These are phyloP conservation scores for Amblyjoppa proteus DNA, from an alignment of 2,888 invertebrate genomes.

Conservation along the genomic window DNA sequence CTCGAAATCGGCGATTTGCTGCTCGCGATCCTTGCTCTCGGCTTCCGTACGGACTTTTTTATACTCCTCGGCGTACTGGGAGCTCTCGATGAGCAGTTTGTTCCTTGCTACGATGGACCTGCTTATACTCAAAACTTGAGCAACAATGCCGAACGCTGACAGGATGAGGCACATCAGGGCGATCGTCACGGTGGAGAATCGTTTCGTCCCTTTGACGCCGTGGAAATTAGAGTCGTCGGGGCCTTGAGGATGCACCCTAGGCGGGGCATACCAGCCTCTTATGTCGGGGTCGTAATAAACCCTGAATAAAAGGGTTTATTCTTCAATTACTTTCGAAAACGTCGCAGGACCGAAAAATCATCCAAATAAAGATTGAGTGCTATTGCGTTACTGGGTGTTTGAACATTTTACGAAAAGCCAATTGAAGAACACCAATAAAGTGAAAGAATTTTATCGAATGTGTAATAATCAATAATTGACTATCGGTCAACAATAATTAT, in stretches of 20 bases:
- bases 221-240: constrained; percentile 86
- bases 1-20: constrained; percentile 45
- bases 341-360: neutral
- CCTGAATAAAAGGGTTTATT: constrained; percentile 34
- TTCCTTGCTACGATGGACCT: constrained; percentile 86
- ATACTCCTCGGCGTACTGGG: constrained; percentile 85
- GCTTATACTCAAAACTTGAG: constrained; percentile 88
- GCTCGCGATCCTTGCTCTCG: constrained; percentile 77
- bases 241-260: neutral
- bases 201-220: constrained; percentile 87
- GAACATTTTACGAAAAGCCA: neutral
- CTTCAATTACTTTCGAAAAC: neutral
- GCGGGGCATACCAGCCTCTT: neutral
- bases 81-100: constrained; percentile 85
- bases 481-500: neutral
- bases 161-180: constrained; percentile 87
- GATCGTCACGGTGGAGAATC: constrained; percentile 88
- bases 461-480: neutral
- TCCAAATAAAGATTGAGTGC: neutral
- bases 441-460: neutral
- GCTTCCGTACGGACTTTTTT: constrained; percentile 86
- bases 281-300: constrained; percentile 41
- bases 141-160: constrained; percentile 86
- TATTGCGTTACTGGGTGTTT: neutral
- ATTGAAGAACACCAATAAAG: neutral